phyloP scores from a whole-genome alignment of 2,797 vertebrate species.

The Epinephelus malabaricus region DNA sequence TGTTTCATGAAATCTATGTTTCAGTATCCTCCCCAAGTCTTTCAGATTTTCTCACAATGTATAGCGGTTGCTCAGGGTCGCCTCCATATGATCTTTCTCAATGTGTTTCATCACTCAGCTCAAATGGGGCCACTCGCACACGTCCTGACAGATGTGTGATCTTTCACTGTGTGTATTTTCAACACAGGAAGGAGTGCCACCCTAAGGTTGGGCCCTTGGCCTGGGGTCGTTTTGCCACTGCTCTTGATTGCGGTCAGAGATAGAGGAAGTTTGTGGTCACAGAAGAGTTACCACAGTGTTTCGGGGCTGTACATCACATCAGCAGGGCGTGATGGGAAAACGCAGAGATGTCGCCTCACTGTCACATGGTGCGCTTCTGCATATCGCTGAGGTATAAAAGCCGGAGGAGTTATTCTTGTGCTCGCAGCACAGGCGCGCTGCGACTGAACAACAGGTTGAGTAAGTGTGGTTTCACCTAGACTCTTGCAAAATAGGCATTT shows the following conservation, averaged over 20 bases:
- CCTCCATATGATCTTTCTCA: neutral
- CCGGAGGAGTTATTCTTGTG: slow-evolving; percentile 80
- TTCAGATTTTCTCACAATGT: neutral
- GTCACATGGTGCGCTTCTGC: slow-evolving; percentile 83
- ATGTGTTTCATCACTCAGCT: slow-evolving; percentile 9
- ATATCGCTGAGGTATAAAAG: slow-evolving; percentile 83
- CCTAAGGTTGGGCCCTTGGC: slow-evolving; percentile 47
- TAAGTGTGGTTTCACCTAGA: too few species aligned
- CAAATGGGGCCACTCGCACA: slow-evolving; percentile 4
- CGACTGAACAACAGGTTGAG: slow-evolving; percentile 29
- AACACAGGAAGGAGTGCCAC: slow-evolving; percentile 78
- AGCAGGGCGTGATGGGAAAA: slow-evolving; percentile 80
- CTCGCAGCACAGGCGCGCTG: slow-evolving; percentile 35
- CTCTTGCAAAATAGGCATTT: neutral
- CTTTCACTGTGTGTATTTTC: slow-evolving; percentile 45
- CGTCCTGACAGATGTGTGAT: slow-evolving; percentile 2
- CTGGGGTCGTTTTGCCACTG: slow-evolving; percentile 62
- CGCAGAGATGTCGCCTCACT: slow-evolving; percentile 47
- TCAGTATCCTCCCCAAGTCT: too few species aligned
- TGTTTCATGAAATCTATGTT: too few species aligned
- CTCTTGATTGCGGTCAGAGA: slow-evolving; percentile 61
- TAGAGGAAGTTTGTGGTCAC: slow-evolving; percentile 83
- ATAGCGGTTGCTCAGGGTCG: neutral
- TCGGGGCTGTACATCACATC: slow-evolving; percentile 52
- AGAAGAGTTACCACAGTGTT: slow-evolving; percentile 62